Conservation (phyloP, 2,797 vertebrate species). For the Pogonophryne albipinna region DNA sequence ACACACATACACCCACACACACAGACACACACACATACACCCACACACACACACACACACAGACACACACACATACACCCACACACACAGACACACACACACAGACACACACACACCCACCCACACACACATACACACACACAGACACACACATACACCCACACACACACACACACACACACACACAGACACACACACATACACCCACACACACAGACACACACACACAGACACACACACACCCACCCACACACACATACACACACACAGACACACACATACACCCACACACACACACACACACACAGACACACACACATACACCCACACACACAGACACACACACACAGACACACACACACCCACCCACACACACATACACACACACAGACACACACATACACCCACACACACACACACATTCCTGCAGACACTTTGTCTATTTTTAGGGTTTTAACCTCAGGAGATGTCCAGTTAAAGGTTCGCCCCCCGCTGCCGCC, state of each 20-base stretch:
- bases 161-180: too few relatives aligned
- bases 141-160: not conserved
- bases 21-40: too few relatives aligned
- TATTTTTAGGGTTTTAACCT: slow-evolving; percentile 29
- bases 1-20: too few relatives aligned
- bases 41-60: too few relatives aligned
- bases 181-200: too few relatives aligned
- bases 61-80: too few relatives aligned
- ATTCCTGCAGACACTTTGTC: not conserved
- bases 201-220: too few relatives aligned
- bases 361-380: too few relatives aligned
- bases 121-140: not conserved
- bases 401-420: not conserved
- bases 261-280: not conserved
- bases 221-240: not conserved
- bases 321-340: too few relatives aligned
- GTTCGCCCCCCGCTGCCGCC: not conserved
- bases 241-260: not conserved
- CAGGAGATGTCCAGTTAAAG: not conserved
- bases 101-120: too few relatives aligned
- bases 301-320: not conserved
- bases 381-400: not conserved
- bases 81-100: too few relatives aligned
- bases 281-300: not conserved
- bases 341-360: too few relatives aligned